A percentile compares a stretch with the other conserved stretches of the same genome.
These are phyloP conservation scores for Megalurothrips usitatus DNA, from an alignment of 2,888 invertebrate species.

Conservation along the genomic window DNA sequence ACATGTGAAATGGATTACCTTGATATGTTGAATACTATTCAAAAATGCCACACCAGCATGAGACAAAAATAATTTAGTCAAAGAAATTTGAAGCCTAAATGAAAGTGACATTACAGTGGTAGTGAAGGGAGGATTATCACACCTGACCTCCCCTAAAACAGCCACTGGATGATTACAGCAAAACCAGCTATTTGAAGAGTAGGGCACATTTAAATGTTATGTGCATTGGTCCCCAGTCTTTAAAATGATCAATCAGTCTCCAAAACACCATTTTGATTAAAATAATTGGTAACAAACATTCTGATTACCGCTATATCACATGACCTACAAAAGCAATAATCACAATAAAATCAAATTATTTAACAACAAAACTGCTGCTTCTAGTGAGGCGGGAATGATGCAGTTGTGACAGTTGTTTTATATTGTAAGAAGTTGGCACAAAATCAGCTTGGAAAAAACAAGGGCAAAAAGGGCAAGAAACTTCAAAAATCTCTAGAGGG, in stretches of 20 bases:
- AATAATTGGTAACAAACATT: not conserved
- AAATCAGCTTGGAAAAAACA: not conserved
- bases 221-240: constrained; percentile 12
- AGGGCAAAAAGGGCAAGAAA: not conserved
- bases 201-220: not conserved
- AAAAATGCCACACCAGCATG: not conserved
- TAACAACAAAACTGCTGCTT: not conserved
- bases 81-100: not conserved
- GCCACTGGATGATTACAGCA: not conserved
- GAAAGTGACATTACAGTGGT: too few relatives aligned
- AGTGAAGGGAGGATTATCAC: not conserved
- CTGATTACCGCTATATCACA: constrained; percentile 6
- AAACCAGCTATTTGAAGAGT: not conserved
- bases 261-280: not conserved
- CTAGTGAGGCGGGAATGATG: not conserved
- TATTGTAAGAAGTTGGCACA: not conserved
- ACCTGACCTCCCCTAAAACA: not conserved
- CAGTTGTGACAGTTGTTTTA: not conserved
- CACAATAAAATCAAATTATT: not conserved
- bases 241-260: constrained; percentile 5
- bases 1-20: not conserved
- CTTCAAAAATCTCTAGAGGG: not conserved
- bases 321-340: not conserved
- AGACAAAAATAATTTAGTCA: not conserved
- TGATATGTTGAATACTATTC: constrained; percentile 2